Evolutionary conservation across 2,888 invertebrate species (phyloP).

Genomic region (Aspidiotus destructor): DNA sequence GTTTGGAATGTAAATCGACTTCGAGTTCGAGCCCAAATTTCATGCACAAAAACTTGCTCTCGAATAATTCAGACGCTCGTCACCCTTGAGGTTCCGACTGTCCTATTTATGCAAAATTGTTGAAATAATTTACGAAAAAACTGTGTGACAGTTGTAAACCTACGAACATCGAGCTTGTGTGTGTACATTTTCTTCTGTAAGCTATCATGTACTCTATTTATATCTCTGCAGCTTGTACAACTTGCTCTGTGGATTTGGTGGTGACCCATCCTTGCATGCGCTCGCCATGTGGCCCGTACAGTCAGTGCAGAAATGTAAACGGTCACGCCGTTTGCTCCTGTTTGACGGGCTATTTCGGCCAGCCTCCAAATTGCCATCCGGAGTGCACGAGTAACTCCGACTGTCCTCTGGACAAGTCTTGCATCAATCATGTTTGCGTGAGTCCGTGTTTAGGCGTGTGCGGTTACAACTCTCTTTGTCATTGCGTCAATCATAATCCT

Average conservation of each 20-base stretch:
- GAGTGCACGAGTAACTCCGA: constrained; percentile 69
- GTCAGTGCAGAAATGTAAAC: constrained; percentile 54
- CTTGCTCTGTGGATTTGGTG: constrained; percentile 34
- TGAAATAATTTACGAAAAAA: too few species aligned
- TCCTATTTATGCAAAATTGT: too few species aligned
- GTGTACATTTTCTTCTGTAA: background rate
- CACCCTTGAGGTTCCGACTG: too few species aligned
- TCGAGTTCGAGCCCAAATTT: too few species aligned
- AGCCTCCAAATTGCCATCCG: constrained; percentile 64
- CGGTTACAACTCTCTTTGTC: constrained; percentile 60
- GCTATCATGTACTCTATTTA: background rate
- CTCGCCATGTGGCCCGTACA: constrained; percentile 64
- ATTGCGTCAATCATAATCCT: constrained; percentile 65
- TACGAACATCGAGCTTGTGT: background rate
- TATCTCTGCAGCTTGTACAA: constrained; percentile 18
- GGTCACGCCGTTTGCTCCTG: constrained; percentile 66
- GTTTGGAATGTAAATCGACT: too few species aligned
- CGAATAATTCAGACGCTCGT: too few species aligned
- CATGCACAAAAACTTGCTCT: too few species aligned
- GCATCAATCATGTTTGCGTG: constrained; percentile 63
- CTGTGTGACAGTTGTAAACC: too few species aligned
- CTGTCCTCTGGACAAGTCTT: constrained; percentile 60
- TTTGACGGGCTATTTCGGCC: constrained; percentile 56
- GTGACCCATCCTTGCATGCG: constrained; percentile 38
- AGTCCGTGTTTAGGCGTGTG: constrained; percentile 68